phyloP scores from a whole-genome alignment of 1,140 invertebrate species.

The Drosophila orosa region DNA sequence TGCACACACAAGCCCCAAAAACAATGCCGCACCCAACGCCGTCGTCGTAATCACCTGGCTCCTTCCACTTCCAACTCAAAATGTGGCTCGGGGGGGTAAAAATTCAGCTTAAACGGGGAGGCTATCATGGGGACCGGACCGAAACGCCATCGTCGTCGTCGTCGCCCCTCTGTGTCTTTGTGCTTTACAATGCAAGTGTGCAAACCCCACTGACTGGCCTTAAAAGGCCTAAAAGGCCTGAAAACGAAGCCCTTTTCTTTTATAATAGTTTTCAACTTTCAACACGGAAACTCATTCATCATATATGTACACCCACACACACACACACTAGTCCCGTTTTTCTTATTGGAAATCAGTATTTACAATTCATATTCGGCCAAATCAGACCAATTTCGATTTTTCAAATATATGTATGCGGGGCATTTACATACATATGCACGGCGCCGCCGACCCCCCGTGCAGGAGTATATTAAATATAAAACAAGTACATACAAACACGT shows the following conservation, averaged over 20 bases:
- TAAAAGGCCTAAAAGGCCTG: slow-evolving; percentile 8
- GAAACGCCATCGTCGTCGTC: slow-evolving; percentile 12
- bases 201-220: slow-evolving; percentile 7
- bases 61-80: slow-evolving; percentile 40
- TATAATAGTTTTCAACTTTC: slow-evolving; percentile 5
- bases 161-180: slow-evolving; percentile 1
- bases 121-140: slow-evolving; percentile 20
- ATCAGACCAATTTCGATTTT: slow-evolving; percentile 36
- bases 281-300: slow-evolving; percentile 9
- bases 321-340: not conserved
- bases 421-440: slow-evolving; percentile 21
- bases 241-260: slow-evolving; percentile 11
- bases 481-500: slow-evolving; percentile 20
- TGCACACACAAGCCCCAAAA: slow-evolving; percentile 27
- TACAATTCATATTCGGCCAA: slow-evolving; percentile 26
- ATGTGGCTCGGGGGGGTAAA: slow-evolving; percentile 34
- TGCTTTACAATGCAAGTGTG: slow-evolving; percentile 15
- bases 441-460: slow-evolving; percentile 45
- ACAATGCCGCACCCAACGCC: slow-evolving; percentile 43
- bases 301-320: not conserved
- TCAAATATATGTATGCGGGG: slow-evolving; percentile 46
- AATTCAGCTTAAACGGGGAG: slow-evolving; percentile 41
- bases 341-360: slow-evolving; percentile 27
- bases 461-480: slow-evolving; percentile 42
- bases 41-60: slow-evolving; percentile 42